Base-by-base conservation (phyloP, 2,113 vertebrate species). In the Halcyon malimbica region DNA sequence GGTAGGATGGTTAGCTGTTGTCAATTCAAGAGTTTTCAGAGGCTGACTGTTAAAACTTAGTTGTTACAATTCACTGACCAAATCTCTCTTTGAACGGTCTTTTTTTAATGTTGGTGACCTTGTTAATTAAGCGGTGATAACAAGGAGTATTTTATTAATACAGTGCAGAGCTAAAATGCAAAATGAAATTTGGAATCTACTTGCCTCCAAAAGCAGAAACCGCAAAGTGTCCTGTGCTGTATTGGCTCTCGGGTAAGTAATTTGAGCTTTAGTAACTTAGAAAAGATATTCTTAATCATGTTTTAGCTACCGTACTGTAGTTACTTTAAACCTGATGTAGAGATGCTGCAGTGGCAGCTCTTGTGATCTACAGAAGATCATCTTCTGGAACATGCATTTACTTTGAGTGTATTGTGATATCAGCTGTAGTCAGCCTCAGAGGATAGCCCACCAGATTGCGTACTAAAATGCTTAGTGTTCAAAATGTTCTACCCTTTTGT, bases 181-280 rank as follows among this genome's bases (percentile, higher is more conserved):
- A 98, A 97, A 99, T 99, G 99, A 99, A 98, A 97, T 99, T 99
- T 97, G 99, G 98, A 21, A 96, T 99, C 95, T 99, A 98, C 97
- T 98, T 99, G 80, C 99, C 99, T 59, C 99, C 99, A 33, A 99
- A 99, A 91, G 99, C 99, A 14, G 99, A 99, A 97, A 98, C 96
- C 1, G 97, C 59, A 57, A 99, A 99, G 33, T 99, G 99, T 79
- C 99, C 99, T 50, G 98, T 99, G n/a, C 82, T 99, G 2, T 99
- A 99, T 63, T 99, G 99, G 99, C 98, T 99, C 6, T 99, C 99
- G 0, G 99, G 99, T 99, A 83, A 94, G 97, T 93, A 26, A 74
- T n/a, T 11, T 18, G 17, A 50, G 15, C 79, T 73, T 87, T 71
- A 64, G 14, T 82, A 70, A 29, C 26, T 78, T 67, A 16, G 69